Evolutionary conservation across 2,888 invertebrate species (phyloP).

Genomic region (Neoaliturus tenellus): DNA sequence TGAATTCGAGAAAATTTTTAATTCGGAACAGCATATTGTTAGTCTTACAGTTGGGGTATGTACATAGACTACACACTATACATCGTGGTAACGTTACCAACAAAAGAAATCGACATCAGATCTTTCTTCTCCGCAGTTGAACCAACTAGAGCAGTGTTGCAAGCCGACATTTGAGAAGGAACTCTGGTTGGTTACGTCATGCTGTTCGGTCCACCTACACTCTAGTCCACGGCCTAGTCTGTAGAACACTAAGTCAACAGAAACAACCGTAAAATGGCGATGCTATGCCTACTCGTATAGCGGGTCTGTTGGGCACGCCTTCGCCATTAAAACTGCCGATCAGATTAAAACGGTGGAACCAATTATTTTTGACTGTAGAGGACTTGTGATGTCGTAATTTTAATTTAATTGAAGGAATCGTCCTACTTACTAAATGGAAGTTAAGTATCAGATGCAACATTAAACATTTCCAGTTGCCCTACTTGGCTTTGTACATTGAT

Average conservation of each 20-base stretch:
- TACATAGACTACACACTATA: too few species aligned
- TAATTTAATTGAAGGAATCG: neutral
- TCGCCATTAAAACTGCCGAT: neutral
- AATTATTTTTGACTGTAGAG: neutral
- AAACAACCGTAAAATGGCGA: neutral
- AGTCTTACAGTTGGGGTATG: too few species aligned
- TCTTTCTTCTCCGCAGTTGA: neutral
- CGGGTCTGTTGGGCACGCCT: neutral
- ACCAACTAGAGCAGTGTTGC: neutral
- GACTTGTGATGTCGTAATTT: neutral
- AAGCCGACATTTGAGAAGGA: conserved; percentile 24
- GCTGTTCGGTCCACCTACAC: neutral
- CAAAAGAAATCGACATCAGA: too few species aligned
- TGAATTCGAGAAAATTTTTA: too few species aligned
- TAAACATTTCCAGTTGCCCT: too few species aligned
- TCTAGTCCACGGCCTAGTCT: neutral
- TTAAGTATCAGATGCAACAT: too few species aligned
- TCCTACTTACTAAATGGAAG: neutral
- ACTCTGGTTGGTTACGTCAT: neutral
- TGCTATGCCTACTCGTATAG: neutral
- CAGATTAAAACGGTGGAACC: conserved; percentile 2
- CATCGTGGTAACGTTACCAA: too few species aligned
- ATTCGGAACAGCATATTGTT: too few species aligned
- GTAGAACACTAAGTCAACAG: neutral
- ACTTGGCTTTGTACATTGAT: too few species aligned